These are phyloP conservation scores for Philantomba maxwellii DNA, from an alignment of 2,113 vertebrate species.

Conservation along the genomic window DNA sequence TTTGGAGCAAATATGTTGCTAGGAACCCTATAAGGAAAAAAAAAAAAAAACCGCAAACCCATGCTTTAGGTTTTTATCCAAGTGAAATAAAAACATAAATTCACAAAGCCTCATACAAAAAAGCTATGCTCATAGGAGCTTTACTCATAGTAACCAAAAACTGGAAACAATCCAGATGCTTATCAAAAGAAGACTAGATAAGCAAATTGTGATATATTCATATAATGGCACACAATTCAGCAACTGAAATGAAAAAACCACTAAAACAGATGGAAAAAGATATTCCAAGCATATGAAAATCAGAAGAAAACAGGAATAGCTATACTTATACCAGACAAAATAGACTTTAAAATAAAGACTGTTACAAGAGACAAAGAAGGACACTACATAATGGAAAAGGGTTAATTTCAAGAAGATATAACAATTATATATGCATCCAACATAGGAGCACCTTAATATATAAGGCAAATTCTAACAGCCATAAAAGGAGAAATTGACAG, in stretches of 20 bases:
- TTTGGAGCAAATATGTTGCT: neutral
- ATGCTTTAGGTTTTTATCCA: neutral
- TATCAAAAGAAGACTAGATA: neutral
- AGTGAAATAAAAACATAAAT: neutral
- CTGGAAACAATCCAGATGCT: neutral
- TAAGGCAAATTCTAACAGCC: neutral
- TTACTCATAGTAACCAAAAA: neutral
- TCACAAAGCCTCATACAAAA: neutral
- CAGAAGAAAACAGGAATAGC: neutral
- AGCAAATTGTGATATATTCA: neutral
- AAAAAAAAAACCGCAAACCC: neutral
- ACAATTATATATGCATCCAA: neutral
- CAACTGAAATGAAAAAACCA: neutral
- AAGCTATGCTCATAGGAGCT: neutral
- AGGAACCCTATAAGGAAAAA: neutral
- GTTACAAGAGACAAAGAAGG: neutral
- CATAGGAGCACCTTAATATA: neutral
- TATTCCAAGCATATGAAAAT: neutral
- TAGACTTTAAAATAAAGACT: neutral
- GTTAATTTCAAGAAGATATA: neutral
- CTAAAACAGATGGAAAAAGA: neutral
- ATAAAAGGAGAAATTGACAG: neutral
- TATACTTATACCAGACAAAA: neutral
- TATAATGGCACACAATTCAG: neutral
- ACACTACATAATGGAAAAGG: neutral